Base-by-base conservation (phyloP, 2,888 invertebrate genomes). In the Drosophila rellima region DNA sequence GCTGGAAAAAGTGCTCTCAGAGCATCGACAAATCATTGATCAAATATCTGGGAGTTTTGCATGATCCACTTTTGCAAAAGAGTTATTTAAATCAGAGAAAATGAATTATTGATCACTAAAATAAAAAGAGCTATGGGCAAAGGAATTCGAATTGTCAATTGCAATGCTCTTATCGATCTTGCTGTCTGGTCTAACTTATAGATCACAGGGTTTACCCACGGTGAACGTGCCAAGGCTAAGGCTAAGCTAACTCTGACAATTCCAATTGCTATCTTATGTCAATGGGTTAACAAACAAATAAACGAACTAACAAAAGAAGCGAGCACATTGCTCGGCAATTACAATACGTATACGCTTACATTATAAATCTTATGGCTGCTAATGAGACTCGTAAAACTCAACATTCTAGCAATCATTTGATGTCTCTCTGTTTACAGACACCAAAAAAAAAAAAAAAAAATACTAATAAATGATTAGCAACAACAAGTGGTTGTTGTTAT, bases 331-430 rank as follows among this genome's bases (percentile, higher is more conserved):
- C 51, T 42, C 40, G 51, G 15, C 40, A 50, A 59, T 48, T 44
- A 44, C 40, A 44, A 60, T 51, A 51, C 33, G 37, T 29, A n/a
- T 37, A 17, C 26, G 44, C 44, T 56, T 56, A 56, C 44, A 84
- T 76, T 71, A 77, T 74, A 81, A 71, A 79, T 78, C 79, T 81
- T 74, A 71, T 78, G 61, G 45, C 70, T 68, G 64, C 76, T 79
- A 78, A 78, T 77, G 77, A 79, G 79, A 35, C 68, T 75, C 75
- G 69, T 75, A 78, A 75, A 75, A 47, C 54, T 51, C 44, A 69
- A 45, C 47, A 60, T 62, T 59, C 42, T 48, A 63, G 56, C 42
- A 61, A 47, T 50, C 48, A 42, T 54, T 69, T 54, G 44, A 54
- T 61, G 68, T 40, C 42, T 54, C 52, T 45, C 20, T 29, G 18